A percentile compares a stretch with the other conserved stretches of the same genome.
phyloP scores from a whole-genome alignment of 2,888 invertebrate genomes.

The Caenorhabditis imperialis region DNA sequence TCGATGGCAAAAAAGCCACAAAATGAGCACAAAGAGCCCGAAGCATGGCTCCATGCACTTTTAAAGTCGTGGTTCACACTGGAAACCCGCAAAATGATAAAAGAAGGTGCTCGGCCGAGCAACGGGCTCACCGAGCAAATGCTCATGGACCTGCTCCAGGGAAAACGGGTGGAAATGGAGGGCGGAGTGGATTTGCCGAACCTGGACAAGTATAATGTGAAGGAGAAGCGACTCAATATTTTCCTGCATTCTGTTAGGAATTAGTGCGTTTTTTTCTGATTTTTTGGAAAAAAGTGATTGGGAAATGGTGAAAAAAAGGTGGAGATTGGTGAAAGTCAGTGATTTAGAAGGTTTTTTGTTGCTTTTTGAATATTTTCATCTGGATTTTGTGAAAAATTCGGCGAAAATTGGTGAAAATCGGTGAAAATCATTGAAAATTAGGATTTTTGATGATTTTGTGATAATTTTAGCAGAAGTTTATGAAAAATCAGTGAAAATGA shows the following conservation, averaged over 20 bases:
- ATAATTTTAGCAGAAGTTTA: no score
- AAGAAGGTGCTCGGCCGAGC: constrained; percentile 26
- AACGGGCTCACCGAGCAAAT: constrained; percentile 42
- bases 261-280: constrained; percentile 31
- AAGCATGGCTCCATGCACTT: constrained; percentile 29
- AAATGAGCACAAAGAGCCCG: constrained; percentile 3
- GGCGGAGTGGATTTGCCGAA: constrained; percentile 45
- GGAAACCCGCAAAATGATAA: constrained; percentile 26
- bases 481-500: no score
- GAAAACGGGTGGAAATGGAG: constrained; percentile 27
- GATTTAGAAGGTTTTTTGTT: no score
- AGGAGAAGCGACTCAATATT: constrained; percentile 53
- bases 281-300: no score
- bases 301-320: no score
- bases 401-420: no score
- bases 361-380: no score
- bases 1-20: not conserved
- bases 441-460: no score
- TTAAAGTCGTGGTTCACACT: constrained; percentile 37
- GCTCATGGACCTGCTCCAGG: constrained; percentile 39
- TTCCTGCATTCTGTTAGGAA: constrained; percentile 50
- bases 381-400: no score
- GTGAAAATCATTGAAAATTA: no score
- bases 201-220: constrained; percentile 55
- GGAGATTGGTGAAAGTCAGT: no score